Base-by-base conservation (phyloP, 2,797 vertebrate species). In the Rhinoraja longicauda region DNA sequence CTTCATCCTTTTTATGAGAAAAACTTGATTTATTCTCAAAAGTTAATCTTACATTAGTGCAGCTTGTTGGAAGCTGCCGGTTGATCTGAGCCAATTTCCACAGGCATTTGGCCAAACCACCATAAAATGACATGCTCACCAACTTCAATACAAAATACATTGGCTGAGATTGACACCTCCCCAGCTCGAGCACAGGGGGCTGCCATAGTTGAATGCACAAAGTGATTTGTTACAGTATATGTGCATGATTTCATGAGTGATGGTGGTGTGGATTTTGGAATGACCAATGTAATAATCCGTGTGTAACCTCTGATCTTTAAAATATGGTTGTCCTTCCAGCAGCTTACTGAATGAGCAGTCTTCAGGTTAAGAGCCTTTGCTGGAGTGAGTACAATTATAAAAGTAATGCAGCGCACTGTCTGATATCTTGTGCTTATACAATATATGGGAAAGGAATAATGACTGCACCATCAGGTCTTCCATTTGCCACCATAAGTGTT, bases 1-100 rank as follows among this genome's bases (percentile, higher is more conserved):
- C 95, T 93, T 96, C 95, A 94, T 95, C 96, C 96, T 97, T 67
- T 62, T 70, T 73, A 26, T 10, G 32, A 77, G 92, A 62, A 67
- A 88, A 88, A 67, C 6, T 88, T 32, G 7, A 88, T 59, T 88
- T 67, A 88, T 19, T 67, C 59, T 36, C 19, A 88, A 88, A 32
- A 88, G 1, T 62, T 1, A 88, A 88, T 88, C n/a, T 67, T 7
- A 88, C 12, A 29, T 36, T 36, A 32, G 17, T 36, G n/a, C 10
- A 88, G 62, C 62, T n/a, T 62, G 17, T 67, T 67, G 17, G 7
- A 88, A 67, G 21, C 26, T 84, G 17, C n/a, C 21, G 17, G 8
- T 64, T 21, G n/a, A 64, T 67, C 17, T 88, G 67, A 9, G 62
- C 12, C 82, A 45, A 39, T 82, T 82, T 82, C 2, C 24, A 57